Evolutionary conservation across 92 coral and sea anemone species (phyloP).

Genomic region (Chrysogorgia sp.): DNA sequence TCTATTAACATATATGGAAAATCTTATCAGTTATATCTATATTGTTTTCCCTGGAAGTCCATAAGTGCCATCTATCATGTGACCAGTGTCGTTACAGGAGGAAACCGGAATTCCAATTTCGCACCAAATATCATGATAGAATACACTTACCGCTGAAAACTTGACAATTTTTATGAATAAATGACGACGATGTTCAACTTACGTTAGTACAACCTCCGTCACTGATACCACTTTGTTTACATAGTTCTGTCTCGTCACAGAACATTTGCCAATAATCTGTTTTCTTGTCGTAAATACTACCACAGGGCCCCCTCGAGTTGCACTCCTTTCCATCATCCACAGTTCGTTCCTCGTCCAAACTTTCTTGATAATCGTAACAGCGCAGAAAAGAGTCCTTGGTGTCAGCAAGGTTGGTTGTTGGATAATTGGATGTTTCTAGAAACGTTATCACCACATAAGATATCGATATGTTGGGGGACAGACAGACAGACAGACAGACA

Average conservation of each 20-base stretch:
- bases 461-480: no score
- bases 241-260: slow-evolving; percentile 15
- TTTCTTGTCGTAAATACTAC: not conserved
- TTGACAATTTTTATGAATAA: not conserved
- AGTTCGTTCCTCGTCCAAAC: not conserved
- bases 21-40: no score
- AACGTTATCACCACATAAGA: not conserved
- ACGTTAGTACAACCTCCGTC: slow-evolving; percentile 23
- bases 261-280: not conserved
- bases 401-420: not conserved
- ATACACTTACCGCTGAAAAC: not conserved
- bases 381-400: not conserved
- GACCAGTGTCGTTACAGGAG: no score
- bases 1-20: no score
- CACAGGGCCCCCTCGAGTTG: slow-evolving; percentile 12
- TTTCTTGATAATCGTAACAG: slow-evolving; percentile 6
- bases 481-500: not conserved
- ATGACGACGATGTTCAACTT: not conserved
- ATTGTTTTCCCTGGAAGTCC: no score
- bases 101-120: no score
- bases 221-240: not conserved
- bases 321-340: not conserved
- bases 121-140: not conserved
- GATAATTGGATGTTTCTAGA: not conserved
- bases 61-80: no score